phyloP scores from a whole-genome alignment of 2,888 invertebrate species.

The Scaptomyza tumidula region DNA sequence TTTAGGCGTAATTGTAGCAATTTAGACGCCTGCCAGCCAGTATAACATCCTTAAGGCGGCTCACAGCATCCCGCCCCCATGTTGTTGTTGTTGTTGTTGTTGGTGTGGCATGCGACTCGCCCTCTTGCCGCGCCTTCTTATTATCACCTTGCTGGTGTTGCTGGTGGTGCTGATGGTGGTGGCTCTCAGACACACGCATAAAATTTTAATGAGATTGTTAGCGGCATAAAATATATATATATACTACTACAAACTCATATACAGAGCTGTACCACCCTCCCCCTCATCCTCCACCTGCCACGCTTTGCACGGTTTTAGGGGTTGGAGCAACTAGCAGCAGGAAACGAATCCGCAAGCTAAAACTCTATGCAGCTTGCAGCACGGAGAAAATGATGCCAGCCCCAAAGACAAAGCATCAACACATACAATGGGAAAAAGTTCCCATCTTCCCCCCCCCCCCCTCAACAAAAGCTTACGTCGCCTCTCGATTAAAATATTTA shows the following conservation, averaged over 20 bases:
- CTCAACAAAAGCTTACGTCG: too few relatives aligned
- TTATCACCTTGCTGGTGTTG: slow-evolving; percentile 67
- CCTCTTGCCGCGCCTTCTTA: slow-evolving; percentile 49
- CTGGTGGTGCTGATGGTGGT: background rate
- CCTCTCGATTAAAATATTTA: slow-evolving; percentile 70
- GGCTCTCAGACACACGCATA: slow-evolving; percentile 69
- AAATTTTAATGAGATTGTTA: slow-evolving; percentile 80
- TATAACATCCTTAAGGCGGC: slow-evolving; percentile 46
- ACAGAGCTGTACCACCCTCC: slow-evolving; percentile 6
- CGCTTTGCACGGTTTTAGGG: slow-evolving; percentile 1
- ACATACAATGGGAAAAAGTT: slow-evolving; percentile 32
- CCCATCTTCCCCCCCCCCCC: background rate
- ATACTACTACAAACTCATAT: slow-evolving; percentile 54
- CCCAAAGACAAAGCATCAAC: slow-evolving; percentile 48
- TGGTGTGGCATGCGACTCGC: slow-evolving; percentile 27
- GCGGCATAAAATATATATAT: slow-evolving; percentile 72
- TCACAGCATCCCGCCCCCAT: slow-evolving; percentile 10
- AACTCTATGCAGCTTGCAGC: slow-evolving; percentile 57
- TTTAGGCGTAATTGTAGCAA: slow-evolving; percentile 80
- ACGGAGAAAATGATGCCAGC: slow-evolving; percentile 48
- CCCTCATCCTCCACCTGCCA: background rate
- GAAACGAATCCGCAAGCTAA: slow-evolving; percentile 26
- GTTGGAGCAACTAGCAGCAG: slow-evolving; percentile 25
- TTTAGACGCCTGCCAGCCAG: slow-evolving; percentile 66
- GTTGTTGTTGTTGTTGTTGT: slow-evolving; percentile 22